These are phyloP conservation scores for Caretta caretta DNA, from an alignment of 2,113 vertebrate species.

Conservation along the genomic window DNA sequence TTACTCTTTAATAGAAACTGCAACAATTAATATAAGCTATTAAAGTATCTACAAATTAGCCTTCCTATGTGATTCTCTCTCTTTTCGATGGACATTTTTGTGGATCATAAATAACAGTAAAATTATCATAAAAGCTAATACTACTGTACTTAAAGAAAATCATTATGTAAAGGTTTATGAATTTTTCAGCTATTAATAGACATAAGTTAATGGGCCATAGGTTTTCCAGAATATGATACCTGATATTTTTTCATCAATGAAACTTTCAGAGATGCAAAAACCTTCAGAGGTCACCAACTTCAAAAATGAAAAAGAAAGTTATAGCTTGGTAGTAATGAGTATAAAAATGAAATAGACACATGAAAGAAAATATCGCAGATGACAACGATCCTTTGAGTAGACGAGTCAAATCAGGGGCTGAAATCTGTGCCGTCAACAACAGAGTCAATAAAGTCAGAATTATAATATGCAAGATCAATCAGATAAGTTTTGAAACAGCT, in stretches of 20 bases:
- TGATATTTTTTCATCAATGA: slow-evolving; percentile 64
- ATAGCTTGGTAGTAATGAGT: slow-evolving; percentile 11
- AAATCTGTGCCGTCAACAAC: background rate
- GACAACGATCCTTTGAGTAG: background rate
- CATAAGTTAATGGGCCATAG: slow-evolving; percentile 67
- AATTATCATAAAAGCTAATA: slow-evolving; percentile 73
- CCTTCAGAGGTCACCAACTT: slow-evolving; percentile 74
- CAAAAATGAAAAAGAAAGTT: slow-evolving; percentile 54
- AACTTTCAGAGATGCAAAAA: slow-evolving; percentile 63
- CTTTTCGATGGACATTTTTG: slow-evolving; percentile 39
- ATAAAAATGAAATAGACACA: slow-evolving; percentile 37
- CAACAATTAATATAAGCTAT: slow-evolving; percentile 46
- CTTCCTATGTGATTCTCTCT: slow-evolving; percentile 20
- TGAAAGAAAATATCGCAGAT: background rate
- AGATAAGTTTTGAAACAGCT: background rate
- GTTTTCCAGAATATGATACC: slow-evolving; percentile 58
- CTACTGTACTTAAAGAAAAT: slow-evolving; percentile 71
- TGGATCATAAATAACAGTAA: slow-evolving; percentile 60
- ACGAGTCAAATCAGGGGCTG: background rate
- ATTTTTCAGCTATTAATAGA: slow-evolving; percentile 72
- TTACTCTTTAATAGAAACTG: slow-evolving; percentile 65
- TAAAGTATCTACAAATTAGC: slow-evolving; percentile 39
- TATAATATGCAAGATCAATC: background rate
- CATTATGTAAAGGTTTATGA: slow-evolving; percentile 78
- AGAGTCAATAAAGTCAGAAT: background rate